Evolutionary conservation across 2,888 invertebrate species (phyloP).

Genomic region (Metallyticus violacea): DNA sequence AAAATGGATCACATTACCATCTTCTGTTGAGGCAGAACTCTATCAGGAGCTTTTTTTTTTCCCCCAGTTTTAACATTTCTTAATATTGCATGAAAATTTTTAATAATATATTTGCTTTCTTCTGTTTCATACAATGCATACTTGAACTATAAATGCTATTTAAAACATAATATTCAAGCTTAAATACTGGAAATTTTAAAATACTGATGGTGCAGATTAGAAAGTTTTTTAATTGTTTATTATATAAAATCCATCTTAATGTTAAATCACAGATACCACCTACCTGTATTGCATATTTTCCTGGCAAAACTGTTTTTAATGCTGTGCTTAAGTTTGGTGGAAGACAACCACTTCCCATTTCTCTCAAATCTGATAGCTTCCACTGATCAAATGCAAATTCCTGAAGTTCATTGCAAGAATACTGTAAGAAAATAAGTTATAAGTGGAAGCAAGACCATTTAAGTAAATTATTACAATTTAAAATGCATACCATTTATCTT

Average conservation of each 20-base stretch:
- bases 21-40: too few relatives aligned
- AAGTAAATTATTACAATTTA: too few relatives aligned
- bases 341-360: conserved; percentile 60
- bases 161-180: too few relatives aligned
- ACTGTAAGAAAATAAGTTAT: conserved; percentile 35
- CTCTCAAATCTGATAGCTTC: conserved; percentile 61
- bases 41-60: too few relatives aligned
- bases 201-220: background rate
- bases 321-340: conserved; percentile 54
- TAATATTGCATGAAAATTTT: too few relatives aligned
- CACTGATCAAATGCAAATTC: conserved; percentile 63
- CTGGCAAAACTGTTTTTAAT: conserved; percentile 51
- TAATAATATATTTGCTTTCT: too few relatives aligned
- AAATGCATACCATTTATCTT: too few relatives aligned
- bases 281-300: conserved; percentile 58
- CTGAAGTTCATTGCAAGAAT: conserved; percentile 52
- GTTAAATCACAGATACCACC: background rate
- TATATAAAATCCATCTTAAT: background rate
- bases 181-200: background rate
- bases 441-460: too few relatives aligned
- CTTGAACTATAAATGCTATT: too few relatives aligned
- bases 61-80: too few relatives aligned
- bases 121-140: too few relatives aligned
- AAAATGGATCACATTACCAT: too few relatives aligned
- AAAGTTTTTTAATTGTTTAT: background rate